Base-by-base conservation (phyloP, 2,888 invertebrate genomes). In the Eutolmus rufibarbis region DNA sequence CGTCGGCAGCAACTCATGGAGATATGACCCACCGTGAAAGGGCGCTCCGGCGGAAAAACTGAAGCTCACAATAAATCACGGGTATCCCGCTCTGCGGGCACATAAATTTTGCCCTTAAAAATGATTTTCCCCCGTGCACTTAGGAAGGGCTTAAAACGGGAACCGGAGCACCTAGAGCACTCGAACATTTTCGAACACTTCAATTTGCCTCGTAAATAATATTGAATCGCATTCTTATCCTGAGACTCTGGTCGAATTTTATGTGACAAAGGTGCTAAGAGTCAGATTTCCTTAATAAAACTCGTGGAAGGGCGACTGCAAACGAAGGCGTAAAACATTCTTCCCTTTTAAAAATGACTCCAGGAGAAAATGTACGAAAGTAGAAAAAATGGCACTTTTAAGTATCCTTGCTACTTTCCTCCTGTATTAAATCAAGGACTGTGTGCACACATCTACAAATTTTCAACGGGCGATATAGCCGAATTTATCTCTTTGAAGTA, bases 231-330 rank as follows among this genome's bases (percentile, higher is more conserved):
- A 86, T 56, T 46, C 43, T 87, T 85, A 84, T 87, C 76, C 85
- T 77, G 37, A 34, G 40, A 2, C 77, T 84, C 85, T 76, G 85
- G 76, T 34, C 51, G 85, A 87, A 82, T 85, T 84, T 87, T 87
- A 87, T 87, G 84, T 85, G 34, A 76, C 46, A 56, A 85, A 84
- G 84, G 87, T 87, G 87, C 57, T 85, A 78, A 87, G 78, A 82
- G 87, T 85, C 78, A 82, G 82, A 85, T 87, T 87, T 87, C 77
- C 12, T 51, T 66, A 19, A 66, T 66, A 66, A 66, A 66, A 66
- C 19, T 51, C 51, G 0, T 23, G 2, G 19, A 57, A 19, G 23
- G 8, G 66, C 23, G 28, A 66, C 12, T 66, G 23, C 19, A 9
- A 66, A 28, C 28, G 23, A n/a, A 23, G 66, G 7, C 66, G 12